A percentile compares a stretch with the other conserved stretches of the same genome.
Evolutionary conservation across 2,113 vertebrate species (phyloP).

Genomic region (Nyctereutes procyonoides): DNA sequence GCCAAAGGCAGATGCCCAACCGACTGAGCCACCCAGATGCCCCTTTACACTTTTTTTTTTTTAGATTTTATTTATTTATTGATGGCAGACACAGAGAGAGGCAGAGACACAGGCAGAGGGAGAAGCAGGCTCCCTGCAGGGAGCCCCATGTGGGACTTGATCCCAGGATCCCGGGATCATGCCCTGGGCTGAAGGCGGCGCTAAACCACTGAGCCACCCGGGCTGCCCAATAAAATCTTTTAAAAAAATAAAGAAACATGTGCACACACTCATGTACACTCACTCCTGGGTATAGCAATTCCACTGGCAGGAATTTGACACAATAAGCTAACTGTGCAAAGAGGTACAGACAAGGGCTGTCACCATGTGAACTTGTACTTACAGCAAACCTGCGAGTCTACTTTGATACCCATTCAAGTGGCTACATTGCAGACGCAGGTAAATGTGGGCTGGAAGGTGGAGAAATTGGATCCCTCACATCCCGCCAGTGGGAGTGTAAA

Average conservation of each 20-base stretch:
- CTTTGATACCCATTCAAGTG: neutral
- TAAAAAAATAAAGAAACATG: neutral
- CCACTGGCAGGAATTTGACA: neutral
- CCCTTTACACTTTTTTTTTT: too few species aligned
- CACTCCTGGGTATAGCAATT: too few species aligned
- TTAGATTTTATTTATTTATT: too few species aligned
- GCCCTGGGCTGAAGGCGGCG: too few species aligned
- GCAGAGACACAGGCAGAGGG: too few species aligned
- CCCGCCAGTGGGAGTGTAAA: neutral
- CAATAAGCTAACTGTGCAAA: neutral
- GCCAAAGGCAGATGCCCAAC: too few species aligned
- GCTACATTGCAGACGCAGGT: too few species aligned
- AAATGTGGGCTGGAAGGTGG: rapidly evolving
- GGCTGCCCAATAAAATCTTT: neutral
- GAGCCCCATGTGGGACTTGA: neutral
- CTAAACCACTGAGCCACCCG: too few species aligned
- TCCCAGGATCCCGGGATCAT: neutral
- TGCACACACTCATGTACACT: neutral
- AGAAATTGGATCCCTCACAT: too few species aligned
- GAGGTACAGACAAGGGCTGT: neutral
- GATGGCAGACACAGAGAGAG: too few species aligned
- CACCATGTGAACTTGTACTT: neutral
- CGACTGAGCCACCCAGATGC: too few species aligned
- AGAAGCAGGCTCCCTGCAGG: too few species aligned
- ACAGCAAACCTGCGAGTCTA: neutral